Evolutionary conservation across 2,888 invertebrate genomes (phyloP), one percentile per base, ranked within the genome.

Genomic region (Nezara viridula): DNA sequence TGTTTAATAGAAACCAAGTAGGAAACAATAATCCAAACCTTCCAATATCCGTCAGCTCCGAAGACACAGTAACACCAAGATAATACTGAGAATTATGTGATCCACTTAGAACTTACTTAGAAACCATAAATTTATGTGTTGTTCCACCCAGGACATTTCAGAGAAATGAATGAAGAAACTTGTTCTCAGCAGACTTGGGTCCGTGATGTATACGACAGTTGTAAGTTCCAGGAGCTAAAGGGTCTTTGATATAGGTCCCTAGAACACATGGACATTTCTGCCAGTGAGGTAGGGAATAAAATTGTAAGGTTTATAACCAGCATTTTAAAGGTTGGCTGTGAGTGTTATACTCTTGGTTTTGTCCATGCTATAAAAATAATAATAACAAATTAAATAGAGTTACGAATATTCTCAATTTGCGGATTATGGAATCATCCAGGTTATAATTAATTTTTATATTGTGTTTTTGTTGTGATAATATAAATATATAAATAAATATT

Each of bases 111-210:
- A 73, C 66, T 73, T 73, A 37, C 66, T 73, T 37, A 73, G 66
- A 73, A 73, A 0, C 66, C 66, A 73, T 73, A 73, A 73, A 73
- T 73, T 73, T 73, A 73, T 37, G 66, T 73, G 66, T 73, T 73
- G 66, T 73, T 73, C 37, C 19, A 12, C 4, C 19, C 7, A 37
- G 66, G 37, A 73, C 66, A 73, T 73, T 73, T 73, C 2, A 21
- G 66, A 73, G 66, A 73, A 73, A 73, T 73, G 66, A 73, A 73
- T 73, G 66, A 73, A 73, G 66, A 73, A 73, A 73, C 66, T 73
- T 73, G 66, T 73, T 37, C 32, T 73, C 32, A 73, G 66, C 37
- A 19, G 37, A 37, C 66, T 73, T 73, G 2, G 32, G 37, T 19
- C 4, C 66, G 32, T 73, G 66, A 73, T 73, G 19, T 73, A 73